phyloP scores from a whole-genome alignment of 1,140 invertebrate species.

The Heterodera carotae region DNA sequence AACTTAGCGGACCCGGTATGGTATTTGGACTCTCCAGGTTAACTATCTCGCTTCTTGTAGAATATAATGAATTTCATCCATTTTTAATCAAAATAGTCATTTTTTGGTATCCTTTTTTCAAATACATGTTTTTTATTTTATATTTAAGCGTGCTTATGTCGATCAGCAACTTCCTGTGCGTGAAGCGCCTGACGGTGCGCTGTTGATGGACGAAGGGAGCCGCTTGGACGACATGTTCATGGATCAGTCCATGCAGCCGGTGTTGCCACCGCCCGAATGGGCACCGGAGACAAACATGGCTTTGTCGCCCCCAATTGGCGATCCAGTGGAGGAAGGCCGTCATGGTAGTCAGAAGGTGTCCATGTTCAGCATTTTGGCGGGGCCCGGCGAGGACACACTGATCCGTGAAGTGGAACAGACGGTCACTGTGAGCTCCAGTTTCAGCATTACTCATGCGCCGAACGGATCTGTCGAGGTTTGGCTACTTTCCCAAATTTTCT shows the following conservation, averaged over 20 bases:
- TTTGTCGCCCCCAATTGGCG: neutral
- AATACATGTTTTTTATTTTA: neutral
- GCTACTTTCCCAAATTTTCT: no score
- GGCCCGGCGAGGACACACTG: neutral
- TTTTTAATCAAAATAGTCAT: no score
- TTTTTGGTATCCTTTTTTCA: no score
- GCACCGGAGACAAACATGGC: neutral
- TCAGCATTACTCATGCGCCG: neutral
- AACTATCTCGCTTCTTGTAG: no score
- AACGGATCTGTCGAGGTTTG: neutral
- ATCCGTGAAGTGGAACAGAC: neutral
- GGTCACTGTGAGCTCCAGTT: neutral
- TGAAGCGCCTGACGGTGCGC: neutral
- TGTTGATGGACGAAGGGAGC: neutral
- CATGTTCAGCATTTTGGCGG: constrained; percentile 4
- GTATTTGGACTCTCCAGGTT: no score
- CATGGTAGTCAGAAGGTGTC: neutral
- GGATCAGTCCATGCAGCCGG: constrained; percentile 1
- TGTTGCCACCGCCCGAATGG: constrained; percentile 17
- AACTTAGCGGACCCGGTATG: constrained; percentile 17
- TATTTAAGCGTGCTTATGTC: constrained; percentile 22
- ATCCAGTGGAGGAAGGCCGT: neutral
- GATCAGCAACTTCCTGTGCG: constrained; percentile 11
- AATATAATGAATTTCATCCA: no score
- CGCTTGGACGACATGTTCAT: constrained; percentile 24